Conservation (phyloP, 2,797 vertebrate genomes). For the Fistularia tabacaria region DNA sequence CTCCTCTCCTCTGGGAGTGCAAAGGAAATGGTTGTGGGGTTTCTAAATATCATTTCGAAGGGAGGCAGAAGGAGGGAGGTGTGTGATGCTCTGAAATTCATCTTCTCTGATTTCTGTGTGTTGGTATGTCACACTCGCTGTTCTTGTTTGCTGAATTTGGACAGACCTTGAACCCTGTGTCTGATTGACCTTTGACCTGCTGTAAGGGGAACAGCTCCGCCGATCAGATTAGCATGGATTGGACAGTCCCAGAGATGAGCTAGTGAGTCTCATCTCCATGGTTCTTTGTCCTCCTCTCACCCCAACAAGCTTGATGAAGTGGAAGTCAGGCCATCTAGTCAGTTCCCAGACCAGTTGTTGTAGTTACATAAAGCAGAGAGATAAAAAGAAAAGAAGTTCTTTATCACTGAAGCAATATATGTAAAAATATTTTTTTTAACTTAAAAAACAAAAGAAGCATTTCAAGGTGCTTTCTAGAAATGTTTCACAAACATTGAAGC, state of each 20-base stretch:
- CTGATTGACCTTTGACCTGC: no score
- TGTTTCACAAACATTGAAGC: no score
- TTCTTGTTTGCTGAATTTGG: no score
- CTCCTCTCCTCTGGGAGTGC: conserved; percentile 35
- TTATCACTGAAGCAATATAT: no score
- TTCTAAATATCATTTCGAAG: conserved; percentile 48
- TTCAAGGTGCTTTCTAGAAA: no score
- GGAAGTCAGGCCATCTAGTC: conserved; percentile 12
- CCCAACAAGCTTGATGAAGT: conserved; percentile 5
- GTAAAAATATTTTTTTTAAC: no score
- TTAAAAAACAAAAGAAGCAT: no score
- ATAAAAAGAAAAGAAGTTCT: no score
- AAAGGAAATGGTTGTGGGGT: conserved; percentile 35
- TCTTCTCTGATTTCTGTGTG: neutral
- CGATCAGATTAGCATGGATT: conserved; percentile 47
- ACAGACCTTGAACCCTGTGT: no score
- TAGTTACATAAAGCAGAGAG: conserved; percentile 26
- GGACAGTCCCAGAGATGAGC: conserved; percentile 31
- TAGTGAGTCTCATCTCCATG: conserved; percentile 15
- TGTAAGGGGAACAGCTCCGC: conserved; percentile 10
- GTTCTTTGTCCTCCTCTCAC: neutral
- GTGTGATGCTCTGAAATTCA: neutral
- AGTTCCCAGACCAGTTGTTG: no score
- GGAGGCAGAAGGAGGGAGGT: conserved; percentile 8
- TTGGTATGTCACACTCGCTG: neutral